Base-by-base conservation (phyloP, 2,888 invertebrate genomes). In the Ichneumoninae sp. region DNA sequence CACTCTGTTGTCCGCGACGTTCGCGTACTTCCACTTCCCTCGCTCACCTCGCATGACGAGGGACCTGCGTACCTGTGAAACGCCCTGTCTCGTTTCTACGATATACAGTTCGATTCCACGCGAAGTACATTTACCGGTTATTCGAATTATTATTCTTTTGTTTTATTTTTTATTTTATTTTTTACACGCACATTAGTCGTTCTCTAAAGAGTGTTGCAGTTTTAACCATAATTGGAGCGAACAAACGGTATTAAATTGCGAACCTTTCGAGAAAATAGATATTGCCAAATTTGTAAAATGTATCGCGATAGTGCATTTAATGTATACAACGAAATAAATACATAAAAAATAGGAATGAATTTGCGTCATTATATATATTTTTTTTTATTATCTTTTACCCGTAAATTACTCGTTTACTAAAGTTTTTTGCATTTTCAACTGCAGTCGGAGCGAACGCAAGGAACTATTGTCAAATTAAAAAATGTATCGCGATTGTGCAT, bases 1-100 rank as follows among this genome's bases (percentile, higher is more conserved):
- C 84, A 65, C 78, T 69, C 65, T 78, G 81, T 70, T 82, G 68
- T 78, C 70, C 84, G 74, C 63, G 83, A 79, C 77, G 83, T 60
- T 77, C 65, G 80, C 69, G 69, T 73, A 77, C 70, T 26, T 81
- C 85, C 81, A 50, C 81, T 79, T 54, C 63, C 50, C 44, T 50
- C 68, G 26, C 70, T 76, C 80, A 44, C 75, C 79, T 71, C 47
- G 50, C 76, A 50, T 30, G 63, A 65, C 78, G 65, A 70, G 54
- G 47, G 70, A 81, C 80, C 76, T 83, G 76, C 79, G 73, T 81
- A 74, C 63, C 77, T 44, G 60, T 52, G 47, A 70, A 66, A 81
- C 74, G 78, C 74, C 70, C 70, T 74, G 73, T 57, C 22, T 57
- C 57, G 10, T 26, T 57, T 26, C 22, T 57, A 57, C 57, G 57